Percentiles rank a stretch among this genome's conserved stretches.
These are phyloP conservation scores for Proteles cristata DNA, from an alignment of 2,113 vertebrate genomes.

Conservation along the genomic window DNA sequence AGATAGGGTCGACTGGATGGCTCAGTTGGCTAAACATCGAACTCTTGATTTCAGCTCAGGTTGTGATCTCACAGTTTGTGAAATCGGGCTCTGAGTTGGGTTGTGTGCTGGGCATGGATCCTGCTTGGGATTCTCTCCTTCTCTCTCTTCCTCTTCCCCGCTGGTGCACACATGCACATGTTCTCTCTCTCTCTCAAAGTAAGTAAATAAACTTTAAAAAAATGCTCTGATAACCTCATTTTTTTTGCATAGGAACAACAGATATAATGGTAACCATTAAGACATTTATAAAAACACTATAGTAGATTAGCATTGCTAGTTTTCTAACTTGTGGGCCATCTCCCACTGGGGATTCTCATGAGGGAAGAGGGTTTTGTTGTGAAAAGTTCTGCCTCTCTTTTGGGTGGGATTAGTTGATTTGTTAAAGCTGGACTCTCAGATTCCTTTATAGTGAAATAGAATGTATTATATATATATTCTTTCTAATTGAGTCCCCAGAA, in stretches of 20 bases:
- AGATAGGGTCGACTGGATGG: too few species aligned
- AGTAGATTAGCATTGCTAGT: background rate
- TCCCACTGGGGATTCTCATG: background rate
- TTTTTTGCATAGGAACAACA: background rate
- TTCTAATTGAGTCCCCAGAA: background rate
- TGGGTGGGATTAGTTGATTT: background rate
- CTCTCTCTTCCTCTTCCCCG: too few species aligned
- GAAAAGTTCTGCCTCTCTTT: background rate
- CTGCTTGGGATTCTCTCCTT: too few species aligned
- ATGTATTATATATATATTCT: background rate
- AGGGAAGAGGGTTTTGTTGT: background rate
- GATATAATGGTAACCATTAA: background rate
- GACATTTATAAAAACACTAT: background rate
- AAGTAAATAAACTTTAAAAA: too few species aligned
- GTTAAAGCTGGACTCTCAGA: background rate
- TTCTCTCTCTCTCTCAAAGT: too few species aligned
- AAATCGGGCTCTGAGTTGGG: too few species aligned
- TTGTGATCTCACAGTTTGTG: too few species aligned
- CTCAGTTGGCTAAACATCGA: too few species aligned
- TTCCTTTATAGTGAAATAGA: background rate
- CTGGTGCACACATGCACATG: too few species aligned
- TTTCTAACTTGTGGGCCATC: background rate
- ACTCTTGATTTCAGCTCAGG: too few species aligned
- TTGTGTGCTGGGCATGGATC: too few species aligned
- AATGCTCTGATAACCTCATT: background rate